Evolutionary conservation across 2,888 invertebrate genomes (phyloP).

Genomic region (Nesidiocoris tenuis): DNA sequence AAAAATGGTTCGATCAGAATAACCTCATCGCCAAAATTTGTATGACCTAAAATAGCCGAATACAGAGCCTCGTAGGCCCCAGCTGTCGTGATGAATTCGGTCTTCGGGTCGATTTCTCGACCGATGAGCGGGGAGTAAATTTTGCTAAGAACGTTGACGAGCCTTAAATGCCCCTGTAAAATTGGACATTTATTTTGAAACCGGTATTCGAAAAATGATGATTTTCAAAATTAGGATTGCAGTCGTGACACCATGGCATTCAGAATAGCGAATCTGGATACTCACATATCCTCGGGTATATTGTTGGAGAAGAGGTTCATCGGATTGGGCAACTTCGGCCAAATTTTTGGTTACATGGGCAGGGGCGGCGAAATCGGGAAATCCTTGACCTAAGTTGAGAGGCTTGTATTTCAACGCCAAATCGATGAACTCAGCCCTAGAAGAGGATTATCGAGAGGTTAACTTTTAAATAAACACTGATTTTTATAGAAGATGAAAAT

Average conservation of each 20-base stretch:
- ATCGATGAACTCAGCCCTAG: conserved; percentile 88
- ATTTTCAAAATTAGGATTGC: too few species aligned
- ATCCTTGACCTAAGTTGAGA: conserved; percentile 92
- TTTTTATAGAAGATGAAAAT: neutral
- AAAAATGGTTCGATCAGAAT: conserved; percentile 98
- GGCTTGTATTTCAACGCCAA: conserved; percentile 81
- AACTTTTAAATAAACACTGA: neutral
- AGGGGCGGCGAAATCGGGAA: conserved; percentile 89
- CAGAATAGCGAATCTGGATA: too few species aligned
- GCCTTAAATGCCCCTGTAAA: conserved; percentile 83
- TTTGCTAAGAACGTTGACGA: conserved; percentile 80
- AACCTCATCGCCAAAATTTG: conserved; percentile 84
- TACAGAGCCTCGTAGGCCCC: conserved; percentile 96
- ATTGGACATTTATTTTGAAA: too few species aligned
- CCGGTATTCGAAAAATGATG: too few species aligned
- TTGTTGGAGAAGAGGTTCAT: conserved; percentile 78
- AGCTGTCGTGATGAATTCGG: conserved; percentile 82
- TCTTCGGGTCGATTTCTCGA: conserved; percentile 75
- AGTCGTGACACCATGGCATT: too few species aligned
- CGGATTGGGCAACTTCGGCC: conserved; percentile 63
- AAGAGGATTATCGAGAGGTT: conserved; percentile 50
- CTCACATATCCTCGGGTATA: conserved; percentile 93
- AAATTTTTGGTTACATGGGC: conserved; percentile 77
- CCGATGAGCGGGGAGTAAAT: conserved; percentile 79
- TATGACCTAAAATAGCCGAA: conserved; percentile 79